These are phyloP conservation scores for Morpho helenor DNA, from an alignment of 2,888 invertebrate genomes.

Conservation along the genomic window DNA sequence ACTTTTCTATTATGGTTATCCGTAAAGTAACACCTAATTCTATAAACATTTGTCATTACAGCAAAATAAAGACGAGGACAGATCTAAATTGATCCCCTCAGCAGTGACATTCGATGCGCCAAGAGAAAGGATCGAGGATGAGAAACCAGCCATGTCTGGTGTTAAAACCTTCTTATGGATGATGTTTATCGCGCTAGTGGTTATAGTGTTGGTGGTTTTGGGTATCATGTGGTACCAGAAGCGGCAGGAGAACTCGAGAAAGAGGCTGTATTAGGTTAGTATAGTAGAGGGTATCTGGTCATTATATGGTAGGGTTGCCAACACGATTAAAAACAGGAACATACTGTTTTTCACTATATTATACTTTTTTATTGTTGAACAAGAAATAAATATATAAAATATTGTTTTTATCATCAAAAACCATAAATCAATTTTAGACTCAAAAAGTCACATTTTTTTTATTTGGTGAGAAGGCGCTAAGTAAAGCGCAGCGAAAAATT, in stretches of 20 bases:
- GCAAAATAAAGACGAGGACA: constrained; percentile 83
- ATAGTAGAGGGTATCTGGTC: background rate
- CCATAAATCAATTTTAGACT: no score
- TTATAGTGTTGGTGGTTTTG: constrained; percentile 90
- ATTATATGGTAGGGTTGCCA: no score
- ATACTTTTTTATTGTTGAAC: no score
- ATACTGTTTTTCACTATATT: no score
- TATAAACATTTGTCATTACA: constrained; percentile 41
- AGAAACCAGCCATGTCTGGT: constrained; percentile 92
- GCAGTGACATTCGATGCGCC: constrained; percentile 95
- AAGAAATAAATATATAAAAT: no score
- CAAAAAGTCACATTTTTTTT: no score
- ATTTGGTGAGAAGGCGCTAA: no score
- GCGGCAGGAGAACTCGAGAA: constrained; percentile 91
- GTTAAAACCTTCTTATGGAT: constrained; percentile 94
- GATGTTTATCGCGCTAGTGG: constrained; percentile 88
- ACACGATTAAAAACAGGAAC: no score
- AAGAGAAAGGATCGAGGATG: constrained; percentile 93
- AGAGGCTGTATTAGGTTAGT: constrained; percentile 82
- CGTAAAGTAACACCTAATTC: no score
- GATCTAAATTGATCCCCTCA: constrained; percentile 91
- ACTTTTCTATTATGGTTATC: no score
- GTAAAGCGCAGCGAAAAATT: no score
- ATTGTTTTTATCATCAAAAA: no score
- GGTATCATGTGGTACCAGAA: constrained; percentile 97